Evolutionary conservation across 2,113 vertebrate species (phyloP).

Genomic region (Orientallactaga bullata): DNA sequence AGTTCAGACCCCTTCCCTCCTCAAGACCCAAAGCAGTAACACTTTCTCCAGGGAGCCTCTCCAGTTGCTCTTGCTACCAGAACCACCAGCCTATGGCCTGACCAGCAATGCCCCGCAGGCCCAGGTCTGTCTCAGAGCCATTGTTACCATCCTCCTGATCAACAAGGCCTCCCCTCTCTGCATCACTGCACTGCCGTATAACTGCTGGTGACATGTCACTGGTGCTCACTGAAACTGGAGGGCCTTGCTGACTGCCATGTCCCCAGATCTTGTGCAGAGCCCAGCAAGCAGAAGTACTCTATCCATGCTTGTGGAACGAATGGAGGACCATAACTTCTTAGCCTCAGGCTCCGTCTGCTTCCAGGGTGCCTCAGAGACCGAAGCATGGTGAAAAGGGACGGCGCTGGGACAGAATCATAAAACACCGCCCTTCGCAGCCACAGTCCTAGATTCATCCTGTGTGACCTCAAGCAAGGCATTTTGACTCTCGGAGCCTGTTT

Average conservation of each 20-base stretch:
- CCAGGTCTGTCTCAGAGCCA: fast-evolving
- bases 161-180: background rate
- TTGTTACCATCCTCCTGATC: fast-evolving
- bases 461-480: background rate
- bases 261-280: background rate
- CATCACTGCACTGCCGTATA: too few species aligned
- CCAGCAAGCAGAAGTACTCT: background rate
- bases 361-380: fast-evolving
- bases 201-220: background rate
- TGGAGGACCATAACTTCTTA: background rate
- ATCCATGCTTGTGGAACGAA: fast-evolving
- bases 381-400: fast-evolving
- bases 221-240: fast-evolving
- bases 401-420: fast-evolving
- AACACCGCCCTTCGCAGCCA: background rate
- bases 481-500: background rate
- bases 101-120: fast-evolving
- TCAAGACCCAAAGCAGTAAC: background rate
- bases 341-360: background rate
- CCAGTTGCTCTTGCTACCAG: too few species aligned
- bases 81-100: fast-evolving
- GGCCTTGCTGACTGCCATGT: background rate
- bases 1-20: background rate
- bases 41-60: background rate
- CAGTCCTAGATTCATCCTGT: background rate